Evolutionary conservation across 2,797 vertebrate species (phyloP), one percentile per base, ranked within the genome.

Genomic region (Chaetodon trifasciatus): DNA sequence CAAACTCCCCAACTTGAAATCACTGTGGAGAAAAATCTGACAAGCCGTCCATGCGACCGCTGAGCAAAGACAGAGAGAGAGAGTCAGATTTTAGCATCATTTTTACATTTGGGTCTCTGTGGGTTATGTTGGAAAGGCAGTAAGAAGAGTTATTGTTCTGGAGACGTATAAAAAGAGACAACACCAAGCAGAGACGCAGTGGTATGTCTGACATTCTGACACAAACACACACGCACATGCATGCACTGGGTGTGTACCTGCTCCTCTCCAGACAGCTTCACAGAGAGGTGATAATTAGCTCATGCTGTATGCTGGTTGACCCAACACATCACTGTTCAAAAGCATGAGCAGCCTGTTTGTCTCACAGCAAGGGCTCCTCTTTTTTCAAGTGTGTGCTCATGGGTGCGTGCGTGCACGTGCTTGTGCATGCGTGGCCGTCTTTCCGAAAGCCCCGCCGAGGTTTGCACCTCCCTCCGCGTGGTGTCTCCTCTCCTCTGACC

Each of bases 201-300:
- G 72, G 78, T 66, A 68, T 35, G 70, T 81, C 85, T 86, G 84
- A 88, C 83, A 87, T 83, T 70, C 86, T 82, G 76, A 87, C 66
- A 84, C 65, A 61, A 40, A 78, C 79, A 79, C 64, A 65, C 76
- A 76, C 17, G 72, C 39, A 62, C 21, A 46, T 46, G 23, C 32
- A 66, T 60, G 70, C 44, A 21, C 39, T 75, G 73, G 70, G 79
- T 79, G 89, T 89, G 83, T 89, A 83, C 87, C 87, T 76, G 84
- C 68, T 79, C 76, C 73, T 87, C 83, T 87, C 60, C 79, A 90
- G 86, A 89, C 83, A 76, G 86, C 83, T 80, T 88, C 90, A 88
- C 86, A 88, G 78, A 81, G 91, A 93, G 91, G 93, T 90, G 91
- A 91, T 93, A 93, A 93, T 94, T 90, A 92, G 83, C 79, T 87